A percentile compares a stretch with the other conserved stretches of the same genome.
Conservation (phyloP, 2,113 vertebrate species). For the Hypanus sabinus region DNA sequence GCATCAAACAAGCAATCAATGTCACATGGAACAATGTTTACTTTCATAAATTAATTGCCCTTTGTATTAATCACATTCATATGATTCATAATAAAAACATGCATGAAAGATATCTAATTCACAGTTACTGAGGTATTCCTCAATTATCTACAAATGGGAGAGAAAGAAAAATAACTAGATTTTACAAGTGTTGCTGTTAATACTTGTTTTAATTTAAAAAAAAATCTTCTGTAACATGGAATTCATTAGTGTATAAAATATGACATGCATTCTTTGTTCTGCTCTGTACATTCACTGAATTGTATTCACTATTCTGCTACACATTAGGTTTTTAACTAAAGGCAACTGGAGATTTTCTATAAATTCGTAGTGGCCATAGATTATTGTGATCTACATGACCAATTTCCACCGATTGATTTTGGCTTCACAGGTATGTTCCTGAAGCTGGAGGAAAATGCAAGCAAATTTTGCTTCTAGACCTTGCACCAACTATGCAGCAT, state of each 20-base stretch:
- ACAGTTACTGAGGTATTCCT: not conserved
- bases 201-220: not conserved
- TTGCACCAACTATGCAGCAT: not conserved
- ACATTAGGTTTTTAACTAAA: not conserved
- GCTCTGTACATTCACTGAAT: not conserved
- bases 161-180: not conserved
- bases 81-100: not conserved
- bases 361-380: not conserved
- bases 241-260: not conserved
- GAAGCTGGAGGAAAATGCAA: not conserved
- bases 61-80: not conserved
- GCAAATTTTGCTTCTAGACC: not conserved
- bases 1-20: not conserved
- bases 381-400: not conserved
- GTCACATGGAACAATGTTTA: not conserved
- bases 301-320: not conserved
- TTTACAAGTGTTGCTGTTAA: not conserved
- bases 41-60: not conserved
- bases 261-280: not conserved
- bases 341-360: not conserved
- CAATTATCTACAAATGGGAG: not conserved
- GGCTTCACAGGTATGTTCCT: not conserved
- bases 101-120: not conserved
- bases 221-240: not conserved
- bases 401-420: not conserved